Evolutionary conservation across 2,888 invertebrate species (phyloP), one percentile per base, ranked within the genome.

Genomic region (Gymnosoma rotundatum): DNA sequence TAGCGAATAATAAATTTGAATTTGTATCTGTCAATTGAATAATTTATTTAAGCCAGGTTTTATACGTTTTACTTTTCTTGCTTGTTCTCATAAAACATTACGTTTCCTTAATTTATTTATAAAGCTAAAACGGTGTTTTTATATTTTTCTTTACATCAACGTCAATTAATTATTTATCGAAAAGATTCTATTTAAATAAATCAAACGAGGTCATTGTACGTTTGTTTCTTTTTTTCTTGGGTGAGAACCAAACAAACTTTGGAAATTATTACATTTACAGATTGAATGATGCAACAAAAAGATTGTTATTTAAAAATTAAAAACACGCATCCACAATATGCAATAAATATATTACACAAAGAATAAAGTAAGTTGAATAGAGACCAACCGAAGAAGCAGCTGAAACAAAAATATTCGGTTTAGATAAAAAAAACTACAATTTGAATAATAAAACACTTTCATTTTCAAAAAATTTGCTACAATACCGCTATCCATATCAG

Each of bases 171-270:
- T 66, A 8, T 70, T 48, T 58, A 58, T n/a, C 45, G 32, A 73
- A n/a, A 54, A 32, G 36, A 60, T 60, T 67, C 32, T 58, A 50
- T 50, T 54, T 61, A 60, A 82, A 66, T 16, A 67, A 72, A 70
- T 70, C 12, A 18, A 48, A 83, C 52, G 74, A 78, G 83, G 78
- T 78, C 78, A 52, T 64, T 78, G 83, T 45, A 78, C 78, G 63
- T 74, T 50, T 21, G 66, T 74, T 58, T 54, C 20, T 45, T 67
- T 42, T 21, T 20, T 52, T 2, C 3, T 52, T 20, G n/a, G 42
- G 42, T 14, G 25, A 58, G 58, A 64, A 52, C 5, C 58, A 73
- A 64, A 20, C 25, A 73, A 72, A 54, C 42, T 9, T 61, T 61
- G 20, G 25, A 6, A 67, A 58, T n/a, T n/a, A 67, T 48, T 58